Percentiles rank a stretch among this genome's conserved stretches.
phyloP scores from a whole-genome alignment of 2,797 vertebrate genomes.

The Okamejei kenojei region DNA sequence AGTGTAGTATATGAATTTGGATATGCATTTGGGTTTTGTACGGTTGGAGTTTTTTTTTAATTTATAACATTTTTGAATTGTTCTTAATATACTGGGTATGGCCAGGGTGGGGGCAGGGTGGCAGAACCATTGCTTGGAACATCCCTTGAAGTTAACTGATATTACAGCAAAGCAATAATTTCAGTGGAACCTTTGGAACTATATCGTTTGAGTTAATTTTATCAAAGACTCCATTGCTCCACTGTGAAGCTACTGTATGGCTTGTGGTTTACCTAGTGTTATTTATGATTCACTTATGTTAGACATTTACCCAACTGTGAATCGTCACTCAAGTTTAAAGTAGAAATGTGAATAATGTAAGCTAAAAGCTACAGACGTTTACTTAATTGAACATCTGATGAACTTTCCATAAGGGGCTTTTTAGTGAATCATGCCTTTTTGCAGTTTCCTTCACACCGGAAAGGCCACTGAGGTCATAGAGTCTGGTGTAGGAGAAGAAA shows the following conservation, averaged over 20 bases:
- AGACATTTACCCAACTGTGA: not conserved
- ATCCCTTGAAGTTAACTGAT: not conserved
- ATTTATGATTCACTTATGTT: not conserved
- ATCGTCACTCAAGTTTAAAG: not conserved
- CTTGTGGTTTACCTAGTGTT: not conserved
- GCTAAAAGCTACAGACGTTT: not conserved
- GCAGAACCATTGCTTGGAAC: not conserved
- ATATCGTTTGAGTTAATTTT: not conserved
- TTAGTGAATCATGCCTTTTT: not conserved
- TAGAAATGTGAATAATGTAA: slow-evolving; percentile 1
- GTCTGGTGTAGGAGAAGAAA: not conserved
- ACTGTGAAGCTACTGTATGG: not conserved
- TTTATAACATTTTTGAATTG: not conserved
- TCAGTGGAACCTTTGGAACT: not conserved
- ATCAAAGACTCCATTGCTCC: not conserved
- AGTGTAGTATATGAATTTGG: not conserved
- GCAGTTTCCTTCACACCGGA: not conserved
- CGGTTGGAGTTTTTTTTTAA: no score
- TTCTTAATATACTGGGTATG: not conserved
- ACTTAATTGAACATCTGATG: not conserved
- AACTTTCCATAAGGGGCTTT: slow-evolving; percentile 24
- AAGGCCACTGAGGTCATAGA: not conserved
- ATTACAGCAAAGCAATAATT: not conserved
- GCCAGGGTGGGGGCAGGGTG: not conserved
- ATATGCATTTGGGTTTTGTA: not conserved